Evolutionary conservation across 2,888 invertebrate species (phyloP).

Genomic region (Temnothorax rugatulus): DNA sequence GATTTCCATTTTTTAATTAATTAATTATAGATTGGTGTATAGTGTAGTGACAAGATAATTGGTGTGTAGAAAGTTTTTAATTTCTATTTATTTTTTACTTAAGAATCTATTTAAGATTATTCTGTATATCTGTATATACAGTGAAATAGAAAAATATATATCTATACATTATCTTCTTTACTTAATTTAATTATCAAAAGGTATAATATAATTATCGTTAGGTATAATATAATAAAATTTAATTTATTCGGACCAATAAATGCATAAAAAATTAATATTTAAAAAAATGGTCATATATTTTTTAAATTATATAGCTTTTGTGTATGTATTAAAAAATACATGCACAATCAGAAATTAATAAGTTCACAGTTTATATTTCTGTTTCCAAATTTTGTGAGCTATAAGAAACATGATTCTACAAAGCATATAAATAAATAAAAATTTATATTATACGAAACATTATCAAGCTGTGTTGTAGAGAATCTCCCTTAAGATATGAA

Average conservation of each 20-base stretch:
- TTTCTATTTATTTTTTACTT: not conserved
- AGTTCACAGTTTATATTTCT: not conserved
- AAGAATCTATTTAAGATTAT: not conserved
- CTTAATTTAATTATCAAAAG: not conserved
- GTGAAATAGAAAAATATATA: not conserved
- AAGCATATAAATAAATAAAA: not conserved
- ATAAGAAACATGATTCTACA: not conserved
- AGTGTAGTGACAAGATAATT: no score
- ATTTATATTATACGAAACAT: not conserved
- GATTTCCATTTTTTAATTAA: no score
- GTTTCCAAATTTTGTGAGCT: not conserved
- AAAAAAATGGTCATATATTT: not conserved
- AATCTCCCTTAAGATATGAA: no score
- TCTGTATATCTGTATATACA: not conserved
- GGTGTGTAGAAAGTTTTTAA: no score
- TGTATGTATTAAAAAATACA: not conserved
- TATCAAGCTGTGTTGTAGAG: not conserved
- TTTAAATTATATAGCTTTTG: not conserved
- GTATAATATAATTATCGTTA: not conserved
- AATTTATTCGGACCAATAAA: not conserved
- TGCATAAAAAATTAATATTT: not conserved
- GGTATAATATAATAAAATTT: not conserved
- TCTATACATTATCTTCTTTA: not conserved
- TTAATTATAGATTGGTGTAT: no score
- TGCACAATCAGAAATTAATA: not conserved